Conservation (phyloP, 1,140 invertebrate species). For the Brachionus rubens region DNA sequence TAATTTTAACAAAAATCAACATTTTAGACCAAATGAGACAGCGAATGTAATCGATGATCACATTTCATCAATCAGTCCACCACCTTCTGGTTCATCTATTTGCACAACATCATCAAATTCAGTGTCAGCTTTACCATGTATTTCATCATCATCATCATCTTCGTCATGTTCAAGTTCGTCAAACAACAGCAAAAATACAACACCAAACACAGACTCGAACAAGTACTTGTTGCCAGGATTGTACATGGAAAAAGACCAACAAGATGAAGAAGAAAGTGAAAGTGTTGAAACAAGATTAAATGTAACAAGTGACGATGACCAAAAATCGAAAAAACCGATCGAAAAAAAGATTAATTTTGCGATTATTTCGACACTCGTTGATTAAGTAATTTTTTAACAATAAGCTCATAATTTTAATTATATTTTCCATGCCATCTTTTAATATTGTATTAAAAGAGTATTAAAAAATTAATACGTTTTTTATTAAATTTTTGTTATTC, state of each 20-base stretch:
- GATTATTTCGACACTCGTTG: conserved; percentile 23
- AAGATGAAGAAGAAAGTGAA: too few species aligned
- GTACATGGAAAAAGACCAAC: conserved; percentile 1
- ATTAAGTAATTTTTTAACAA: not conserved
- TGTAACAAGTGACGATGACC: not conserved
- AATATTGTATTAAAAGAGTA: conserved; percentile 10
- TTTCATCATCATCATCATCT: conserved; percentile 10
- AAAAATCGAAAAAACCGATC: not conserved
- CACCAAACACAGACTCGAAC: not conserved
- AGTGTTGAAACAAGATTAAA: too few species aligned
- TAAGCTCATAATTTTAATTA: too few species aligned
- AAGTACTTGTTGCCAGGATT: not conserved
- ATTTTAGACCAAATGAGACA: not conserved
- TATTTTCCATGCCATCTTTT: not conserved
- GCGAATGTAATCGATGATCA: not conserved
- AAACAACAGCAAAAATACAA: conserved; percentile 32
- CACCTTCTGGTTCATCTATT: conserved; percentile 9
- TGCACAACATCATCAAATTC: conserved; percentile 6
- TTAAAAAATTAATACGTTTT: not conserved
- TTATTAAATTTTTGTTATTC: not conserved
- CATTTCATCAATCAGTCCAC: not conserved
- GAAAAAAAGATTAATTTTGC: conserved; percentile 38
- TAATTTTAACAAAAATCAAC: not conserved
- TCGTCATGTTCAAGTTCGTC: conserved; percentile 15
- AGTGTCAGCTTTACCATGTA: not conserved